Base-by-base conservation (phyloP, 2,888 invertebrate genomes). In the Endomychus coccineus region DNA sequence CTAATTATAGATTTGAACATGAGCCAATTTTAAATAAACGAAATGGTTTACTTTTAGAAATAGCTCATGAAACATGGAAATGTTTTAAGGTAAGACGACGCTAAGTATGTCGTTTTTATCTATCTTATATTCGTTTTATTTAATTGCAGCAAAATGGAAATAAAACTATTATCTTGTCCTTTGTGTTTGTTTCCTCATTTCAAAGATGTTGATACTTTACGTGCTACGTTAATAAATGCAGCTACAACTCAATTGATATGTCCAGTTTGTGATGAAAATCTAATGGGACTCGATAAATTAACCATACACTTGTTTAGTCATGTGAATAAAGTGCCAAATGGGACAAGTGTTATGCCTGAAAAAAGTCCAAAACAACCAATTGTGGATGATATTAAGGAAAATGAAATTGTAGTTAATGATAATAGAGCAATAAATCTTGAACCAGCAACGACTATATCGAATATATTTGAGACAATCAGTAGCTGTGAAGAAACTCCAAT, bases 261-360 rank as follows among this genome's bases (percentile, higher is more conserved):
- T 59, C 87, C 87, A 9, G 77, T 87, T 42, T 88, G 88, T 58
- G 75, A 77, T 53, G 84, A 86, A 54, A 69, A 78, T 49, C 69
- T 87, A 12, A 66, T 75, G 44, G 87, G 87, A 1, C 71, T 88
- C 45, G 87, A 87, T 61, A 87, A 87, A 67, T 68, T 87, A 32
- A 87, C 87, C 1, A 84, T 87, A 55, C 87, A 88, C 64, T 69
- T 88, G 46, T 86, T 87, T 56, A 78, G 78, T 40, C 87, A 87
- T 58, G 55, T 62, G 19, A 31, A 11, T 16, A 16, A 55, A 51
- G 48, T 36, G 34, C 33, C 23, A 7, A 10, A 14, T 14, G 34
- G 22, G 28, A 39, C 42, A 58, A 59, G 48, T 60, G 55, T 33
- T 52, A 54, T 47, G 4, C 17, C 16, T 17, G 22, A 13, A 19